Base-by-base conservation (phyloP, 2,113 vertebrate genomes). In the Aspiorhynchus laticeps region DNA sequence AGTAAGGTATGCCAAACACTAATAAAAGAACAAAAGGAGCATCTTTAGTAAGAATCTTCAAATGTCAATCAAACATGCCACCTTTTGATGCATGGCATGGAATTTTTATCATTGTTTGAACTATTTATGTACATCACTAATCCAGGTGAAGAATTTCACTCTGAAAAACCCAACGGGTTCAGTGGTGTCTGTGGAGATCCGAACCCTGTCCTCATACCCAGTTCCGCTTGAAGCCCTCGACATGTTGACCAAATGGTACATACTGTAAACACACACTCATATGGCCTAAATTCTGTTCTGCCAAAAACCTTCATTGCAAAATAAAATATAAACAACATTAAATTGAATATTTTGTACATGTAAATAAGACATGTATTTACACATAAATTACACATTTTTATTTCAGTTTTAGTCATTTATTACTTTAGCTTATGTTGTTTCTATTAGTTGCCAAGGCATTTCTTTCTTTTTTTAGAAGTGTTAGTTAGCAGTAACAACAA, bases 201-300 rank as follows among this genome's bases (percentile, higher is more conserved):
- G 97, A 80, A 94, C 96, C 84, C 91, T 99, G 21, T 97, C 96
- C 87, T 92, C 94, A 51, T 99, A 99, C 89, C 96, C 98, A 1
- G 95, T 95, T 80, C 97, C 97, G 0, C 92, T 96, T 76, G 96
- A 97, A 48, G 96, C 95, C 24, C 75, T 97, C 80, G 96, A 91
- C 88, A 94, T 98, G 65, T 95, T 99, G 11, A 96, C 95, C 82
- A 98, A 96, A 96, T 98, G 98, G 98, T 99, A 96, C 0, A 3
- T 46, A 59, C 65, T 69, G 21, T 38, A 26, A 21, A 83, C 63
- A 84, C 69, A 61, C 79, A 19, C 7, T 33, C 53, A 67, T 63
- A 7, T 84, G 10, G 5, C 36, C 21, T 61, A 26, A 4, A 61
- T 28, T 19, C 14, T 10, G 36, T 41, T 80, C 8, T 26, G 38